Evolutionary conservation across 2,113 vertebrate species (phyloP).

Genomic region (Lucifuga dentata): DNA sequence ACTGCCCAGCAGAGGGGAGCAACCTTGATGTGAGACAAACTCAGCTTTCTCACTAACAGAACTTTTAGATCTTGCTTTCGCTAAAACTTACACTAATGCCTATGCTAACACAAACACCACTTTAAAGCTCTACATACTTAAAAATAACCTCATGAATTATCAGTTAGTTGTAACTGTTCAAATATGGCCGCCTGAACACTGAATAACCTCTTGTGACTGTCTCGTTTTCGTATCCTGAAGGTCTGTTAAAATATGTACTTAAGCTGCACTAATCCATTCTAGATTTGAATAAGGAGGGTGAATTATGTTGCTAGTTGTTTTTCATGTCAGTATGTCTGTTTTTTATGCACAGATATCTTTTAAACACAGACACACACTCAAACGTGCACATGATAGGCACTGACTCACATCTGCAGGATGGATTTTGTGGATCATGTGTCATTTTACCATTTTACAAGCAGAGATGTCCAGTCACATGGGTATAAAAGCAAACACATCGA

Average conservation of each 20-base stretch:
- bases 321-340: constrained; percentile 1
- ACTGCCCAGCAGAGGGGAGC: constrained; percentile 74
- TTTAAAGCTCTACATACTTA: neutral
- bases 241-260: neutral
- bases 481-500: constrained; percentile 55
- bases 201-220: too few species aligned
- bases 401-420: constrained; percentile 24
- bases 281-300: constrained; percentile 1
- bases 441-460: constrained; percentile 40
- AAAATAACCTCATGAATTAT: neutral
- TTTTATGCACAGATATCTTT: constrained; percentile 3
- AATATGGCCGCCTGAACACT: too few species aligned
- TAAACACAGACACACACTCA: constrained; percentile 1
- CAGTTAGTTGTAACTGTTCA: neutral
- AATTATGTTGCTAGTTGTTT: constrained; percentile 1
- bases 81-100: neutral
- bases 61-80: constrained; percentile 1
- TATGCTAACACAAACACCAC: neutral
- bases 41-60: neutral
- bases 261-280: neutral
- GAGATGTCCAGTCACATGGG: constrained; percentile 38
- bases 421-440: constrained; percentile 16
- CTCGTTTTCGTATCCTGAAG: neutral
- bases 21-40: constrained; percentile 40
- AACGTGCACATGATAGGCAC: neutral